Evolutionary conservation across 2,797 vertebrate species (phyloP).

Genomic region (Enteromius radiatus): DNA sequence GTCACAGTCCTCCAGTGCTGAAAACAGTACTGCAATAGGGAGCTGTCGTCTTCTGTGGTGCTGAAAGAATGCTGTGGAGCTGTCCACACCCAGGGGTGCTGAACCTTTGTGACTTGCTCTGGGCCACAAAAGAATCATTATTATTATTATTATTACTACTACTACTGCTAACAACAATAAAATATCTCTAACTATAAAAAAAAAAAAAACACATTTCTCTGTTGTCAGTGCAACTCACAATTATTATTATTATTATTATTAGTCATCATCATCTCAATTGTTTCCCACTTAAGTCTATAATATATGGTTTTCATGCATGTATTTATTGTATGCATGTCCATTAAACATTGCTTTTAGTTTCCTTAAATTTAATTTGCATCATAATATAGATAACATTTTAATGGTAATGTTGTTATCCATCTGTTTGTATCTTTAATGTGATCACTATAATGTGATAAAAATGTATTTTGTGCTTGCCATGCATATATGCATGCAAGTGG

Average conservation of each 20-base stretch:
- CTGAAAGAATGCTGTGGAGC: conserved; percentile 22
- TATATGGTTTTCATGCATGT: neutral
- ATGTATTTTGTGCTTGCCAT: neutral
- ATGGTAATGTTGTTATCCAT: neutral
- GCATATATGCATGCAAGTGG: neutral
- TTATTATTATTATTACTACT: neutral
- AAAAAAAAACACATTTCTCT: neutral
- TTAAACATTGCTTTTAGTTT: neutral
- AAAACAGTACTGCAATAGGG: conserved; percentile 8
- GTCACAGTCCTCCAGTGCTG: conserved; percentile 37
- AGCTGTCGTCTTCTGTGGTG: conserved; percentile 35
- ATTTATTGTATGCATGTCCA: neutral
- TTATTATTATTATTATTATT: neutral
- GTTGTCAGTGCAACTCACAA: neutral
- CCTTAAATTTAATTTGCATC: no score
- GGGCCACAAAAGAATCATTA: neutral
- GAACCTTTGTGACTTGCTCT: conserved; percentile 12
- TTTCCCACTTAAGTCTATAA: neutral
- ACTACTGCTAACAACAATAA: neutral
- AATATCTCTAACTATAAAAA: neutral
- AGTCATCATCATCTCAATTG: neutral
- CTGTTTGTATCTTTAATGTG: neutral
- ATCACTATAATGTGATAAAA: neutral
- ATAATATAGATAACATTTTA: neutral
- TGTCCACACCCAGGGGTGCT: conserved; percentile 39